Conservation (phyloP, 2,797 vertebrate genomes). For the Decapterus maruadsi region DNA sequence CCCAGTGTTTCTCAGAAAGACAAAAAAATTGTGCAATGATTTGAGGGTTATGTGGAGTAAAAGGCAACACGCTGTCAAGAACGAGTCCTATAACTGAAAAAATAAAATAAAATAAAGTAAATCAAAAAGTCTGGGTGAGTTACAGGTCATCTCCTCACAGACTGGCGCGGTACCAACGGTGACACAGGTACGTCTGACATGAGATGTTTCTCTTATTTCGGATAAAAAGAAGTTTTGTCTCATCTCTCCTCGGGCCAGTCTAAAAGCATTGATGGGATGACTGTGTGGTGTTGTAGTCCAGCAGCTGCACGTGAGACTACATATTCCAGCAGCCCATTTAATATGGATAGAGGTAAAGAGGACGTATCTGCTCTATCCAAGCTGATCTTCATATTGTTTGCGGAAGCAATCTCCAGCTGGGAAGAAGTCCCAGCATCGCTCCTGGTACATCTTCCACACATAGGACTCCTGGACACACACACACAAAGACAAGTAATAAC, state of each 20-base stretch:
- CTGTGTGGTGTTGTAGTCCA: slow-evolving; percentile 48
- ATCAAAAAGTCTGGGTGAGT: slow-evolving; percentile 62
- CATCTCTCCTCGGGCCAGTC: slow-evolving; percentile 48
- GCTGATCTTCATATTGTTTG: slow-evolving; percentile 98
- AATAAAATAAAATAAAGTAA: slow-evolving; percentile 23
- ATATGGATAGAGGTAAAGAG: slow-evolving; percentile 35
- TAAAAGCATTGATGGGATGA: slow-evolving; percentile 30
- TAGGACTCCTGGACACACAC: slow-evolving; percentile 92
- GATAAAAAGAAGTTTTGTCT: slow-evolving; percentile 36
- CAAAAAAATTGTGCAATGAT: slow-evolving; percentile 83
- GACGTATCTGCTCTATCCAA: slow-evolving; percentile 85
- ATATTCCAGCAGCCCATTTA: slow-evolving; percentile 39
- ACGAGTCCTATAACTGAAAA: slow-evolving; percentile 67
- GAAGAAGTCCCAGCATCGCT: slow-evolving; percentile 99
- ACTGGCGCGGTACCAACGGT: slow-evolving; percentile 63
- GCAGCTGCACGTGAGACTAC: slow-evolving; percentile 52
- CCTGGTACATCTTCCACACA: slow-evolving; percentile 99
- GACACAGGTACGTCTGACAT: slow-evolving; percentile 54
- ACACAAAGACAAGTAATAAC: not conserved
- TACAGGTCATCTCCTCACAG: slow-evolving; percentile 55
- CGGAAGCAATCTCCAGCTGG: slow-evolving; percentile 98
- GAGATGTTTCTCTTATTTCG: slow-evolving; percentile 39
- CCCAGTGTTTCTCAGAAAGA: slow-evolving; percentile 78
- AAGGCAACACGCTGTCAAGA: slow-evolving; percentile 84
- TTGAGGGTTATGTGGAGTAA: slow-evolving; percentile 84